Evolutionary conservation across 1,140 invertebrate genomes (phyloP).

Genomic region (Campoletis sonorensis): DNA sequence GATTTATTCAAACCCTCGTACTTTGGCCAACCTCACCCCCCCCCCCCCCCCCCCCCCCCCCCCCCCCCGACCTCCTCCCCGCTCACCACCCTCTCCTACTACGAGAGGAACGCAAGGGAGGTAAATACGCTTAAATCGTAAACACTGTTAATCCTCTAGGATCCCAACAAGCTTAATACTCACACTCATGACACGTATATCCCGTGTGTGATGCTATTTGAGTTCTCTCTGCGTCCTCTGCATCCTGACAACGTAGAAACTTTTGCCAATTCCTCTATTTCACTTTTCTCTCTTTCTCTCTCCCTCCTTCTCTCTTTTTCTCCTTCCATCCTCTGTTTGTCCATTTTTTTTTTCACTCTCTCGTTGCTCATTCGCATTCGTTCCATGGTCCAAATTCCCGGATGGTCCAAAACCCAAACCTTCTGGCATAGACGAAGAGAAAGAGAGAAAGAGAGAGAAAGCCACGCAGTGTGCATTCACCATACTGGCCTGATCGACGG

Average conservation of each 20-base stretch:
- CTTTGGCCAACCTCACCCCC: too few species aligned
- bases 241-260: conserved; percentile 23
- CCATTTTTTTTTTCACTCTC: background rate
- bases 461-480: conserved; percentile 5
- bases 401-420: background rate
- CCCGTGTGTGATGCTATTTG: conserved; percentile 8
- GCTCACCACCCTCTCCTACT: background rate
- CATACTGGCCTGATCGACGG: background rate
- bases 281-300: background rate
- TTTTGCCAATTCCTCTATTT: background rate
- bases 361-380: conserved; percentile 17
- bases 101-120: conserved; percentile 27
- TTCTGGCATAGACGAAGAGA: background rate
- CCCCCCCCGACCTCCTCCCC: too few species aligned
- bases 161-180: conserved; percentile 61
- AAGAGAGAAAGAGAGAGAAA: background rate
- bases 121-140: conserved; percentile 71
- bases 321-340: background rate
- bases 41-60: too few species aligned
- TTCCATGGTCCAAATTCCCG: background rate
- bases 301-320: background rate
- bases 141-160: conserved; percentile 68
- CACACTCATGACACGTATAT: conserved; percentile 42
- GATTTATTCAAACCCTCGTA: conserved; percentile 70
- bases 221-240: conserved; percentile 56